Evolutionary conservation across 2,113 vertebrate species (phyloP).

Genomic region (Boleophthalmus pectinirostris): DNA sequence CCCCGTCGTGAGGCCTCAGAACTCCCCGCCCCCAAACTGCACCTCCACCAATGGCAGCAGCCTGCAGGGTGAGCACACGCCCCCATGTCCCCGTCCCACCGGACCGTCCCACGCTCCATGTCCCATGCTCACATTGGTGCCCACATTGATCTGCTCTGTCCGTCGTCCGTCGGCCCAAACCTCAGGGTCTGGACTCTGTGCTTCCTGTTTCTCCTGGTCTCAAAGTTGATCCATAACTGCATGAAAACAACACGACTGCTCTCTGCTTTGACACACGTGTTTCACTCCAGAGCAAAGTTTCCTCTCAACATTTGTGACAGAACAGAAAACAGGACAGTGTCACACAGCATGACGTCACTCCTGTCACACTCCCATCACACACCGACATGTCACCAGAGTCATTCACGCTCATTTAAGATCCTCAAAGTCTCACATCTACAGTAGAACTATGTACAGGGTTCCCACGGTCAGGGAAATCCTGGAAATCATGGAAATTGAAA

Average conservation of each 20-base stretch:
- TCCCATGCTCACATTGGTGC: not conserved
- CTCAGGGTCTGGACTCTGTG: not conserved
- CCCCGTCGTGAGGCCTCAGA: constrained; percentile 91
- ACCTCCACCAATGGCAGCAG: constrained; percentile 87
- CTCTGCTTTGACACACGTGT: not conserved
- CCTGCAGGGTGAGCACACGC: constrained; percentile 88
- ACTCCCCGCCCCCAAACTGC: constrained; percentile 90
- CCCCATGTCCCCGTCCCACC: constrained; percentile 12
- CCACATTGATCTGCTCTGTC: not conserved
- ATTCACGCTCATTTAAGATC: too few relatives aligned
- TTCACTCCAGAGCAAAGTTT: too few relatives aligned
- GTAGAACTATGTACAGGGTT: too few relatives aligned
- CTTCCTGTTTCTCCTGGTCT: not conserved
- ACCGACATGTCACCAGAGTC: too few relatives aligned
- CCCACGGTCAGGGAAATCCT: too few relatives aligned
- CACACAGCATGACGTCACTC: too few relatives aligned
- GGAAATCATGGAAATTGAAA: too few relatives aligned
- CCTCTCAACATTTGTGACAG: too few relatives aligned
- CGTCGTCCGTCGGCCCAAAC: not conserved
- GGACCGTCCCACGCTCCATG: constrained; percentile 11
- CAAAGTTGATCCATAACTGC: constrained; percentile 83
- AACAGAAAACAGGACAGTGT: too few relatives aligned
- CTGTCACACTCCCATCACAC: too few relatives aligned
- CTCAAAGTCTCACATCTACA: too few relatives aligned
- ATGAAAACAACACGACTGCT: not conserved